phyloP scores from a whole-genome alignment of 2,888 invertebrate genomes.

The Aethes cnicana region DNA sequence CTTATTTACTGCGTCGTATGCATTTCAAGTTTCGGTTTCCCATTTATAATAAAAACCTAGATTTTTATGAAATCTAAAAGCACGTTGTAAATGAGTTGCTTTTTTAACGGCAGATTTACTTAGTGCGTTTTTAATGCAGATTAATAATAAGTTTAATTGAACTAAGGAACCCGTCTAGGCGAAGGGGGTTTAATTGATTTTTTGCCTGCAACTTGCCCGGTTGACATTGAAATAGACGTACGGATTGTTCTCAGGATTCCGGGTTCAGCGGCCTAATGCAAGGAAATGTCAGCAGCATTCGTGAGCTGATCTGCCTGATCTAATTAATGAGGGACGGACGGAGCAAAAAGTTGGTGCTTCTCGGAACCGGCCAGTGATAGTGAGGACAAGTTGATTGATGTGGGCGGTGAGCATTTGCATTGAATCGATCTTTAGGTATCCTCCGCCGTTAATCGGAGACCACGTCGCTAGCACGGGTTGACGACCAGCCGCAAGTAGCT shows the following conservation, averaged over 20 bases:
- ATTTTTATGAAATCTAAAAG: too few relatives aligned
- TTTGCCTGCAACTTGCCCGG: constrained; percentile 18
- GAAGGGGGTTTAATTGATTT: background rate
- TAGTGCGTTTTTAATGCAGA: background rate
- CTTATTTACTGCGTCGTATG: constrained; percentile 19
- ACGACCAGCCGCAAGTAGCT: constrained; percentile 43
- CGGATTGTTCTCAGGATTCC: constrained; percentile 60
- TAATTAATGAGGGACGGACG: constrained; percentile 58
- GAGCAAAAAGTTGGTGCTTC: constrained; percentile 57
- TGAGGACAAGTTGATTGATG: constrained; percentile 73
- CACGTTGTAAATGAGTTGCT: too few relatives aligned
- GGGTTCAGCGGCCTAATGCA: constrained; percentile 66
- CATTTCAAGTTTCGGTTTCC: too few relatives aligned
- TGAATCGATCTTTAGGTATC: constrained; percentile 69
- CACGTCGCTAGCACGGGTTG: constrained; percentile 49
- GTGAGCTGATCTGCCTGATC: constrained; percentile 59
- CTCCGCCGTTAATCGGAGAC: constrained; percentile 59
- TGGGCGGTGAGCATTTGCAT: constrained; percentile 70
- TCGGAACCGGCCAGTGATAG: constrained; percentile 39
- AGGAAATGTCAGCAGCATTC: constrained; percentile 70
- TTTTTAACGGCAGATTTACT: too few relatives aligned
- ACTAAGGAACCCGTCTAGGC: background rate
- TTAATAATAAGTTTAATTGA: background rate
- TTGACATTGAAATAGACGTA: constrained; percentile 28
- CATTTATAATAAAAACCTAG: too few relatives aligned